phyloP scores from a whole-genome alignment of 2,113 vertebrate genomes.

The Hyaena hyaena region DNA sequence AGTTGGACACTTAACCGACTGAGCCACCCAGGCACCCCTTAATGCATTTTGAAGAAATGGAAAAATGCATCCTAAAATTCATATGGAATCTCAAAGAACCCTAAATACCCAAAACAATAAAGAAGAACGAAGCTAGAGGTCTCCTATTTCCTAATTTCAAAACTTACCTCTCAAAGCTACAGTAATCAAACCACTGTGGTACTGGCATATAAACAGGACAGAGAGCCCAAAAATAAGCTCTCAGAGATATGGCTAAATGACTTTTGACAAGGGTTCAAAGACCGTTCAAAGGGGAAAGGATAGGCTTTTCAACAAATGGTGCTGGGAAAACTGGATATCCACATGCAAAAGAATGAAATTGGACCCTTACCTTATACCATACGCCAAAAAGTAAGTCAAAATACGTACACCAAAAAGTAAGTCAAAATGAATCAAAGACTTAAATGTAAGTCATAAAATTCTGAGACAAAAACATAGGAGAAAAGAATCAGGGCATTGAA shows the following conservation, averaged over 20 bases:
- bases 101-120: background rate
- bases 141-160: constrained; percentile 29
- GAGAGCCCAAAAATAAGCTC: background rate
- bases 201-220: background rate
- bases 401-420: background rate
- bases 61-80: background rate
- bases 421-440: background rate
- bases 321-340: background rate
- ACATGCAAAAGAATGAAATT: background rate
- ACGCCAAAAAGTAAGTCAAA: background rate
- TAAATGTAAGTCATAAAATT: background rate
- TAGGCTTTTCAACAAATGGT: background rate
- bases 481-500: background rate
- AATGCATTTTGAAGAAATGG: background rate
- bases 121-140: background rate
- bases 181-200: background rate
- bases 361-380: background rate
- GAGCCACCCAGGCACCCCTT: too few species aligned
- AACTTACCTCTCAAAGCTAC: background rate
- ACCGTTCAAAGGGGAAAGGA: background rate
- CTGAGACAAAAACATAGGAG: background rate
- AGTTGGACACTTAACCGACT: too few species aligned
- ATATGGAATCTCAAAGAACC: background rate
- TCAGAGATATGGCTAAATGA: background rate
- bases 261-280: background rate